Conservation (phyloP, 2,888 invertebrate genomes). For the Dasypolia templi region DNA sequence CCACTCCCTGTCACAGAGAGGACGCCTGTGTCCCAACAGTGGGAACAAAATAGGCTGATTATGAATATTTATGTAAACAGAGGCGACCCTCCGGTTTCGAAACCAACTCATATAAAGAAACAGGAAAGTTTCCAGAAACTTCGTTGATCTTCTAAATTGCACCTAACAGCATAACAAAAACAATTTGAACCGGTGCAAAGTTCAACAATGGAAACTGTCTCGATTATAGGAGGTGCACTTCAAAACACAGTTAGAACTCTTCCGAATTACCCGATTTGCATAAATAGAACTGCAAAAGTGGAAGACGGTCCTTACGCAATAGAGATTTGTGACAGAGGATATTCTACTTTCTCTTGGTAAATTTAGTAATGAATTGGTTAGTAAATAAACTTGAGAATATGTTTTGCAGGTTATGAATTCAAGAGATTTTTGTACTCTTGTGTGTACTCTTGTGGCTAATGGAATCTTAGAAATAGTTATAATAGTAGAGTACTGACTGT, state of each 20-base stretch:
- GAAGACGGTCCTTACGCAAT: constrained; percentile 18
- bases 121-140: neutral
- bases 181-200: constrained; percentile 19
- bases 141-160: constrained; percentile 5
- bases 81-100: neutral
- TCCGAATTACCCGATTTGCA: constrained; percentile 18
- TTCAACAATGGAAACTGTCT: constrained; percentile 17
- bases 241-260: constrained; percentile 22
- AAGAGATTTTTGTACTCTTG: neutral
- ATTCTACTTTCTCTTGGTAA: neutral
- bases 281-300: constrained; percentile 33
- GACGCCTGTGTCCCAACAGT: too few species aligned
- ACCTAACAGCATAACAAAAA: neutral
- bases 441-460: neutral
- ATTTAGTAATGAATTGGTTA: neutral
- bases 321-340: constrained; percentile 13
- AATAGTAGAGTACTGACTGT: too few species aligned
- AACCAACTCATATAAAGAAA: neutral
- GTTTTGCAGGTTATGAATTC: neutral
- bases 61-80: too few species aligned
- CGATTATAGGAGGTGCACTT: constrained; percentile 14
- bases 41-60: too few species aligned
- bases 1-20: too few species aligned
- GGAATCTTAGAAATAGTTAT: too few species aligned
- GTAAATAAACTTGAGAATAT: neutral